phyloP scores from a whole-genome alignment of 2,113 vertebrate species.

The Pitta sordida region DNA sequence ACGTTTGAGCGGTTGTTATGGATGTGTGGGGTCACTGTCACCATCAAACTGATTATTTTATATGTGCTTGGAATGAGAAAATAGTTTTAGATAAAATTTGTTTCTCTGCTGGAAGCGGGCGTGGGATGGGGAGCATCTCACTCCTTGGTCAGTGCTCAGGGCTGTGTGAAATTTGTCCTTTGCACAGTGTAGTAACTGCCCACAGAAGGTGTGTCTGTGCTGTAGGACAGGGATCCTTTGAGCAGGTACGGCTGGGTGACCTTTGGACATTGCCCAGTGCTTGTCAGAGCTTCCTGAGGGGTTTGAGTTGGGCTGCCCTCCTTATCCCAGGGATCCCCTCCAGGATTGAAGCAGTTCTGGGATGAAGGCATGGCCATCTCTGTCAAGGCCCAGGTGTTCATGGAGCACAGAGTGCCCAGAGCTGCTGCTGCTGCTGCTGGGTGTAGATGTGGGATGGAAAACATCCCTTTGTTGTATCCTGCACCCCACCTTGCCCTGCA shows the following conservation, averaged over 20 bases:
- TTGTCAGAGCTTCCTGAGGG: neutral
- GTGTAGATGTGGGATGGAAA: neutral
- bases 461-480: rapidly evolving
- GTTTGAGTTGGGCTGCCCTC: neutral
- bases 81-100: neutral
- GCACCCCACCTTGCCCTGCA: neutral
- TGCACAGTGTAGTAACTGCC: neutral
- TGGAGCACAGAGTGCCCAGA: neutral
- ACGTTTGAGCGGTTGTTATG: neutral
- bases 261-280: rapidly evolving
- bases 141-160: neutral
- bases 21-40: neutral
- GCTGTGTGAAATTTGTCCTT: neutral
- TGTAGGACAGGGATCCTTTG: neutral
- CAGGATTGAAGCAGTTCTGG: neutral
- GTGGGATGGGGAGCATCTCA: neutral
- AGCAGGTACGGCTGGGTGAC: rapidly evolving
- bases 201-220: neutral
- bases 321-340: neutral
- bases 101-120: neutral
- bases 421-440: neutral
- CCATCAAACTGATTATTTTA: neutral
- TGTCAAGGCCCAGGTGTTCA: neutral
- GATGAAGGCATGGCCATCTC: neutral
- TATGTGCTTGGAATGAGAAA: neutral